Evolutionary conservation across 2,888 invertebrate species (phyloP).

Genomic region (Gasteruption jaculator): DNA sequence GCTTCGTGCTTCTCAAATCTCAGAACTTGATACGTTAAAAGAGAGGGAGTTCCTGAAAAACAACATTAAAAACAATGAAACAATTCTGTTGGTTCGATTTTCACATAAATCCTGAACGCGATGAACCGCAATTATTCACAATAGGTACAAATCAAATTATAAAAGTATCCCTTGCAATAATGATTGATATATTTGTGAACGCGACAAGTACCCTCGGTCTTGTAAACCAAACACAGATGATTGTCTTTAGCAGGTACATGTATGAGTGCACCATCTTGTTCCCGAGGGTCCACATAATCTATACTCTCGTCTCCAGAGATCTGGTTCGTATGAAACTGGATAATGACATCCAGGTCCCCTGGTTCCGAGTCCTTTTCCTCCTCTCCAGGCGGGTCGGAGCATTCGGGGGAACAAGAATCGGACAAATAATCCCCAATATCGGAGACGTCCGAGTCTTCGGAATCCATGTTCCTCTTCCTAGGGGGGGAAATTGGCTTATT

Average conservation of each 20-base stretch:
- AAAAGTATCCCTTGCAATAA: conserved; percentile 42
- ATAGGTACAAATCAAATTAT: conserved; percentile 45
- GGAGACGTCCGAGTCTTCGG: conserved; percentile 37
- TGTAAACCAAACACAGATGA: conserved; percentile 64
- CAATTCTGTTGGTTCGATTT: no score
- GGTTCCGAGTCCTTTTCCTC: conserved; percentile 20
- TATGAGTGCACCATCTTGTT: conserved; percentile 54
- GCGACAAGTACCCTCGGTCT: conserved; percentile 52
- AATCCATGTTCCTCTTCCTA: conserved; percentile 27
- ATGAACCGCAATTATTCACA: conserved; percentile 34
- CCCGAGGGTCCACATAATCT: conserved; percentile 40
- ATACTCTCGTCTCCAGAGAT: conserved; percentile 32
- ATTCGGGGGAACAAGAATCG: conserved; percentile 31
- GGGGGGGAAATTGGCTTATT: conserved; percentile 13
- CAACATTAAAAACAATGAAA: no score
- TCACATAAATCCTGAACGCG: no score
- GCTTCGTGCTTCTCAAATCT: no score
- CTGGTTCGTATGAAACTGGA: conserved; percentile 42
- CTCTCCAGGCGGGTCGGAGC: conserved; percentile 28
- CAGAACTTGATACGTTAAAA: no score
- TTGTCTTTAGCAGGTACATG: conserved; percentile 64
- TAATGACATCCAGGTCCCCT: conserved; percentile 39
- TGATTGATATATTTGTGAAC: conserved; percentile 46
- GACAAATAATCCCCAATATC: conserved; percentile 40
- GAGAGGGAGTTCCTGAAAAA: no score